These are phyloP conservation scores for Tipula helvola DNA, from an alignment of 2,888 invertebrate genomes.

Conservation along the genomic window DNA sequence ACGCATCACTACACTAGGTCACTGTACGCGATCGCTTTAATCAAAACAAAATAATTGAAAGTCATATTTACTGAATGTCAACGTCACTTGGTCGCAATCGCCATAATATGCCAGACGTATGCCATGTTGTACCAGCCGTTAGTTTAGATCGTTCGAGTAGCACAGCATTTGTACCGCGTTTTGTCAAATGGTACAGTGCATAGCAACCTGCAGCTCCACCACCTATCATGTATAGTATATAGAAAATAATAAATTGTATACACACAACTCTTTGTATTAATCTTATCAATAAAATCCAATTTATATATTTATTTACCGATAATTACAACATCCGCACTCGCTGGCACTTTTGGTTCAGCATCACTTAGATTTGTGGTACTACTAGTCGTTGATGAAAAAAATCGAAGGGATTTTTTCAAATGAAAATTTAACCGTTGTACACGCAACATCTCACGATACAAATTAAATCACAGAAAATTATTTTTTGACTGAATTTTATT, in stretches of 20 bases:
- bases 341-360: neutral
- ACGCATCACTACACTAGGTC: neutral
- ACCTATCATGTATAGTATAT: slow-evolving; percentile 42
- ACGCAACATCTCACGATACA: neutral
- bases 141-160: slow-evolving; percentile 64
- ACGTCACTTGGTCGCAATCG: slow-evolving; percentile 72
- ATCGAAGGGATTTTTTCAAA: neutral
- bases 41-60: neutral
- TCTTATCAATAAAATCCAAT: neutral
- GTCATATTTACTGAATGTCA: slow-evolving; percentile 45
- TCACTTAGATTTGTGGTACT: neutral
- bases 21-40: neutral
- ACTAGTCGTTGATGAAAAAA: neutral
- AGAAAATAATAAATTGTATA: neutral
- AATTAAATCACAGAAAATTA: neutral
- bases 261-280: neutral
- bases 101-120: slow-evolving; percentile 59
- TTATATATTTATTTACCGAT: slow-evolving; percentile 46
- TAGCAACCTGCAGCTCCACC: slow-evolving; percentile 84
- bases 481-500: neutral
- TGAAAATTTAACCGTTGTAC: neutral
- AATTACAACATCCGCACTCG: slow-evolving; percentile 61
- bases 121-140: slow-evolving; percentile 51
- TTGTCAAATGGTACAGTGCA: slow-evolving; percentile 68
- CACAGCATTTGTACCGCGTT: slow-evolving; percentile 62